These are phyloP conservation scores for Bathynomus jamesi DNA, from an alignment of 1,140 invertebrate species.

Conservation along the genomic window DNA sequence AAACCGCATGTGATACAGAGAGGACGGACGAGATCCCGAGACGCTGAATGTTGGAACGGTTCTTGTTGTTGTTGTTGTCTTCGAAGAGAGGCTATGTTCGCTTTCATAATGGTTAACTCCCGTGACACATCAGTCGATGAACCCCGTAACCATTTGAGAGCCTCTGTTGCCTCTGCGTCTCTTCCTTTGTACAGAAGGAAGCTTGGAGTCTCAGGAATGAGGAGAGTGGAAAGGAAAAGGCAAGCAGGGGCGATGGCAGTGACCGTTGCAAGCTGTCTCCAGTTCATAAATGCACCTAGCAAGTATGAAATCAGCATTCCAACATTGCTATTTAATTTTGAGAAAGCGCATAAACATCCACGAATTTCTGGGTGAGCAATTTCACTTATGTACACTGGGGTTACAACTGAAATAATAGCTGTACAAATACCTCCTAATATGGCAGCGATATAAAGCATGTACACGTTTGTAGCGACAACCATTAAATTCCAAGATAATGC, in stretches of 20 bases:
- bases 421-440: constrained; percentile 71
- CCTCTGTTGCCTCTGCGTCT: constrained; percentile 66
- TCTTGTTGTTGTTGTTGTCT: constrained; percentile 37
- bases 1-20: constrained; percentile 69
- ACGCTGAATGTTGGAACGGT: constrained; percentile 28
- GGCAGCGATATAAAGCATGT: constrained; percentile 66
- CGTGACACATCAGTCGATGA: constrained; percentile 58
- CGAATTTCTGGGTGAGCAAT: constrained; percentile 75
- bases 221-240: constrained; percentile 40
- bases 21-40: constrained; percentile 48
- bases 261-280: constrained; percentile 67
- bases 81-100: constrained; percentile 50
- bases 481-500: constrained; percentile 67
- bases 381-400: constrained; percentile 82
- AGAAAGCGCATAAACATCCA: constrained; percentile 71
- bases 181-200: constrained; percentile 63
- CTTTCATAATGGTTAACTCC: constrained; percentile 58
- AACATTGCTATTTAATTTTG: constrained; percentile 74
- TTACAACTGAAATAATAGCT: constrained; percentile 66
- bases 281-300: constrained; percentile 68
- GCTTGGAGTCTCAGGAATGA: constrained; percentile 72
- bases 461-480: constrained; percentile 61
- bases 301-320: constrained; percentile 73
- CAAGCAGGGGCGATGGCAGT: constrained; percentile 59
- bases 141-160: constrained; percentile 66